Evolutionary conservation across 2,797 vertebrate species (phyloP).

Genomic region (Halcyon leucocephala): DNA sequence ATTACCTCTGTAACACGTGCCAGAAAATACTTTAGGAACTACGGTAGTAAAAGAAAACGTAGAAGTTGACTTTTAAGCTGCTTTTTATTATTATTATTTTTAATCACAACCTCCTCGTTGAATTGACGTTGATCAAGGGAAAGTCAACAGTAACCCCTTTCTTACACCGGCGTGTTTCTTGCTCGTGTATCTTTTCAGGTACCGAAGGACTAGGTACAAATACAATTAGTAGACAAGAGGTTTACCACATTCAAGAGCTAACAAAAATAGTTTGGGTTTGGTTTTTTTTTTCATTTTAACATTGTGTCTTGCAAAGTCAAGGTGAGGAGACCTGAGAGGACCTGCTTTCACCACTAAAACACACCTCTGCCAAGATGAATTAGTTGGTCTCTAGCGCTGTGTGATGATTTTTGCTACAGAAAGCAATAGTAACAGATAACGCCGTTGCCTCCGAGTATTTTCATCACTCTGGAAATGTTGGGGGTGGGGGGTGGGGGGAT

Average conservation of each 20-base stretch:
- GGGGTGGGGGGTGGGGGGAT: neutral
- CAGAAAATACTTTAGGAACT: conserved; percentile 61
- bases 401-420: conserved; percentile 43
- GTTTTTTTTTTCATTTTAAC: neutral
- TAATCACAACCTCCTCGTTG: conserved; percentile 5
- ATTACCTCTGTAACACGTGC: conserved; percentile 74
- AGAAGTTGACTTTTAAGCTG: conserved; percentile 65
- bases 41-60: conserved; percentile 39
- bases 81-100: neutral
- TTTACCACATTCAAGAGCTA: conserved; percentile 36
- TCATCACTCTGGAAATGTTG: conserved; percentile 10
- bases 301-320: conserved; percentile 40
- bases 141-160: conserved; percentile 68
- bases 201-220: conserved; percentile 9
- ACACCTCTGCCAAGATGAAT: conserved; percentile 31
- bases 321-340: conserved; percentile 47
- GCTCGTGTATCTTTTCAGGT: conserved; percentile 50
- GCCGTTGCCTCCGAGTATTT: conserved; percentile 18
- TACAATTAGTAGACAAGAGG: conserved; percentile 8
- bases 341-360: conserved; percentile 25
- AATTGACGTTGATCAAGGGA: neutral
- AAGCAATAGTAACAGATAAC: conserved; percentile 77
- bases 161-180: conserved; percentile 75
- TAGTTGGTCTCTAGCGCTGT: conserved; percentile 34
- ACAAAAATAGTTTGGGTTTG: neutral